Base-by-base conservation (phyloP, 2,888 invertebrate genomes). In the Andrena dorsata region DNA sequence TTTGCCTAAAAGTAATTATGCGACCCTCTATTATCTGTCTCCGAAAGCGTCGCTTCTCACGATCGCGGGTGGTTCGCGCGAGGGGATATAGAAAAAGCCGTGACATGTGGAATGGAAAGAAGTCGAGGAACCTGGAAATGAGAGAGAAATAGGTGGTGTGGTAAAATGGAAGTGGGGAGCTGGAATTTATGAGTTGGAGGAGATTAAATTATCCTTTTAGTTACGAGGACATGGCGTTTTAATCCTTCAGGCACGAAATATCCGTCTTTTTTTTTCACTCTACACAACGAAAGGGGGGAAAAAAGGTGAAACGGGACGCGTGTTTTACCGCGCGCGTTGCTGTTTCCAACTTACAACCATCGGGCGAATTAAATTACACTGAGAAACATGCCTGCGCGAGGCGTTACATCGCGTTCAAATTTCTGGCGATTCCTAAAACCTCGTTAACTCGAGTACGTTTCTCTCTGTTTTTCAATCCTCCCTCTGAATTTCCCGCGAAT, bases 201-300 rank as follows among this genome's bases (percentile, higher is more conserved):
- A 51, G 51, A 47, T 75, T 53, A 66, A 66, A 68, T 75, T 75
- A 75, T 53, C 66, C 47, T 35, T 75, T 49, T 23, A 13, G 26
- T 16, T 20, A n/a, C 13, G 13, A 13, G 7, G 5, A 30, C 49
- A 5, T 47, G 26, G 4, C 28, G 51, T 61, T 63, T 75, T 56
- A 68, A 68, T 63, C 8, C 30, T 61, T 23, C 4, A 2, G 30
- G 49, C 20, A 6, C 26, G 20, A 49, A 41, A 64, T 64, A 56
- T 26, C 7, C 16, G 20, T 4, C 20, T 1, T 47, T 8, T 53
- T 53, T 56, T 56, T 56, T 26, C 23, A 53, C 10, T 56, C 23
- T 3, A 1, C 23, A 26, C 23, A 26, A 23, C 10, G 26, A 56
- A 23, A 10, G 4, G 1, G 26, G 26, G 10, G 2, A 26, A 23